Percentiles rank a stretch among this genome's conserved stretches.
These are phyloP conservation scores for Pachycephala philippinensis DNA, from an alignment of 2,113 vertebrate species.

Conservation along the genomic window DNA sequence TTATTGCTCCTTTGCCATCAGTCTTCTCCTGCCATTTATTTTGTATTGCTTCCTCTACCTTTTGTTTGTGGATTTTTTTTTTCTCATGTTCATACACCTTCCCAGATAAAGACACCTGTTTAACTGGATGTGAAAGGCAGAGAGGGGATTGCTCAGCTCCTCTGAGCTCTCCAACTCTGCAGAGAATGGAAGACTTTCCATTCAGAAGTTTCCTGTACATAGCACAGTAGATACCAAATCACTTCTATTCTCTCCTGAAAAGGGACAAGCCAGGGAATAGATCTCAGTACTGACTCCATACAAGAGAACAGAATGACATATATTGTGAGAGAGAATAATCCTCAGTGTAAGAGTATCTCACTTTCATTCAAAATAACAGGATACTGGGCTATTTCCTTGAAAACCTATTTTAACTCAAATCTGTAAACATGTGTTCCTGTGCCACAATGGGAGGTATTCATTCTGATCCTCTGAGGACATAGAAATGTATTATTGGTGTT, in stretches of 20 bases:
- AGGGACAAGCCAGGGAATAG: not conserved
- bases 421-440: not conserved
- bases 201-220: not conserved
- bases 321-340: not conserved
- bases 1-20: not conserved
- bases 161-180: not conserved
- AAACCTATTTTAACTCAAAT: not conserved
- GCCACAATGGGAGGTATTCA: not conserved
- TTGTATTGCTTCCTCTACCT: not conserved
- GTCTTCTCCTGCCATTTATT: not conserved
- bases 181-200: not conserved
- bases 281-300: not conserved
- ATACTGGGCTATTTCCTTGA: not conserved
- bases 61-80: fast-evolving
- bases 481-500: not conserved
- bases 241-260: not conserved
- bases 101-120: not conserved
- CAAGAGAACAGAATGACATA: not conserved
- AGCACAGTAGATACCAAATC: not conserved
- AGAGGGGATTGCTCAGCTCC: not conserved
- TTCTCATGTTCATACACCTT: not conserved
- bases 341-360: not conserved
- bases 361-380: not conserved
- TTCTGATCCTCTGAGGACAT: not conserved
- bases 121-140: not conserved